Evolutionary conservation across 2,113 vertebrate species (phyloP).

Genomic region (Polyodon spathula): DNA sequence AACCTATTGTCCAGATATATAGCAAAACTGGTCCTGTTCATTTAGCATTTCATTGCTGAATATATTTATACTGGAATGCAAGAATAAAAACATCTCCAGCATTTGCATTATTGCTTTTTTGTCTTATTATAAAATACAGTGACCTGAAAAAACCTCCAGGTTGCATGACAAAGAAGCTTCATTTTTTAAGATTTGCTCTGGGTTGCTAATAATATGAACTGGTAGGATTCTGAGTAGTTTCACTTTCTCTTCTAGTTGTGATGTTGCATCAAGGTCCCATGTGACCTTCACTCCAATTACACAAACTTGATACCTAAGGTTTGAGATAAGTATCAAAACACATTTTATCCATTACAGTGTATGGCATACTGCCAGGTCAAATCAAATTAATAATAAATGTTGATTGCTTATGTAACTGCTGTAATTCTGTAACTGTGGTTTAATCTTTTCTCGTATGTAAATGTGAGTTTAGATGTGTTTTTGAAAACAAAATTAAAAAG

Average conservation of each 20-base stretch:
- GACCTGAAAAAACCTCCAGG: not conserved
- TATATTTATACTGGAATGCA: too few relatives aligned
- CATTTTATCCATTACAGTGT: constrained; percentile 5
- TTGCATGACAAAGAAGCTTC: not conserved
- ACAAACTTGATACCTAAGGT: constrained; percentile 8
- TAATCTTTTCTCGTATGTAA: constrained; percentile 2
- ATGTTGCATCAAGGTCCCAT: constrained; percentile 2
- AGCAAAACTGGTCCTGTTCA: too few relatives aligned
- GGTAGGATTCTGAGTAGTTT: not conserved
- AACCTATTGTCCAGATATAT: too few relatives aligned
- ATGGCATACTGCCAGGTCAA: constrained; percentile 7
- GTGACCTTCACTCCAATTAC: constrained; percentile 14
- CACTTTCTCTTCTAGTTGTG: constrained; percentile 4
- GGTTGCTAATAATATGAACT: constrained; percentile 2
- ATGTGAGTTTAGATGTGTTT: not conserved
- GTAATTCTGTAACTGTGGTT: constrained; percentile 18
- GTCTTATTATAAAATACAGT: too few relatives aligned
- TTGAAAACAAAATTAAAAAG: not conserved
- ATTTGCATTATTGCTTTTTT: too few relatives aligned
- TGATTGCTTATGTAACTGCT: constrained; percentile 14
- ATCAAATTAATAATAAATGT: constrained; percentile 16
- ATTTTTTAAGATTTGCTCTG: not conserved
- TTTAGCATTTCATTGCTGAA: too few relatives aligned
- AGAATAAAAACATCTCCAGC: too few relatives aligned
- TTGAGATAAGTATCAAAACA: constrained; percentile 12